Base-by-base conservation (phyloP, 2,888 invertebrate genomes). In the Nudaria mundana region DNA sequence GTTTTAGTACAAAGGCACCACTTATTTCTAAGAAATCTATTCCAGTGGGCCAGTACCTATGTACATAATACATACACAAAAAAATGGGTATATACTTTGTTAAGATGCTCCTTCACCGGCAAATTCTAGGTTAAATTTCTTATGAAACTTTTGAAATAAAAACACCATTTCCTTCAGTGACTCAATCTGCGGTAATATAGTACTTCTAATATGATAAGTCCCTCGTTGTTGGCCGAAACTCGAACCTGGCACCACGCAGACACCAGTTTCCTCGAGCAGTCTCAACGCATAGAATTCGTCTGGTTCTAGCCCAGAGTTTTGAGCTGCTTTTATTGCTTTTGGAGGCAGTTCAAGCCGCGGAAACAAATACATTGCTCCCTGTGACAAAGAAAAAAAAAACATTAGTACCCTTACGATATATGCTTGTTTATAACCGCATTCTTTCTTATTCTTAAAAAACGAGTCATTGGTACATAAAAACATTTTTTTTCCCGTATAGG, bases 331-430 rank as follows among this genome's bases (percentile, higher is more conserved):
- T 29, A 97, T 90, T 0, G 97, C 97, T 75, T 95, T 95, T 30
- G 90, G 81, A 3, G 98, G 97, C 30, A 98, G 74, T 31, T 90
- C 90, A 24, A 98, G 84, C 68, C 92, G 90, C 0, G 98, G 98
- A 71, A 98, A 98, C 31, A 96, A 96, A 74, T 98, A 98, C 98
- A 98, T 98, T 12, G 98, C 97, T 8, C 98, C 93, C 93, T 94
- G 53, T 1, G 30, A 14, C 20, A 46, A 40, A 12, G 13, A 36
- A 13, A 34, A 10, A 3, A 24, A n/a, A n/a, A n/a, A n/a, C n/a
- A n/a, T n/a, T n/a, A n/a, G n/a, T n/a, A n/a, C n/a, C n/a, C n/a
- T n/a, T n/a, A n/a, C n/a, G n/a, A n/a, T n/a, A n/a, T n/a, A n/a
- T n/a, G n/a, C n/a, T n/a, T n/a, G n/a, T n/a, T n/a, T n/a, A n/a